phyloP scores from a whole-genome alignment of 2,888 invertebrate genomes.

The Harpagoxenus sublaevis region DNA sequence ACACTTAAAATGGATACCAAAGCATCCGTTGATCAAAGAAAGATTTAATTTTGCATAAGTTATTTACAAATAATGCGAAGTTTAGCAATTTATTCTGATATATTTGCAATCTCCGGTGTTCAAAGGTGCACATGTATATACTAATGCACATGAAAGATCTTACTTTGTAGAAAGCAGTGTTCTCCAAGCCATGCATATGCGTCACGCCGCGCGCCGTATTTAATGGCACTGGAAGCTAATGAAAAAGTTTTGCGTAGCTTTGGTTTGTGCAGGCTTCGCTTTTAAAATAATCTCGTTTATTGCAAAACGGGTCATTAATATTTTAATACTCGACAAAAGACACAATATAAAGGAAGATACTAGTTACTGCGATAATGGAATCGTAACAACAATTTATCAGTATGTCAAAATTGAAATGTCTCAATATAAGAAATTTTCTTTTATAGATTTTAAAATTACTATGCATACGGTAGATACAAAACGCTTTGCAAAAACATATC shows the following conservation, averaged over 20 bases:
- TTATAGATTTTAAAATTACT: slow-evolving; percentile 7
- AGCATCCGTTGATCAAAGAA: not conserved
- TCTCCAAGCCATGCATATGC: not conserved
- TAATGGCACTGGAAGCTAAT: slow-evolving; percentile 16
- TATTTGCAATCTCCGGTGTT: not conserved
- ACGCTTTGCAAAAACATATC: not conserved
- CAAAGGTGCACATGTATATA: not conserved
- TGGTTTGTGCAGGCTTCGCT: not conserved
- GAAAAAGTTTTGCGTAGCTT: slow-evolving; percentile 23
- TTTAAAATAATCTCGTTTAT: slow-evolving; percentile 29
- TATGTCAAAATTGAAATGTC: not conserved
- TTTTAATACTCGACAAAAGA: not conserved
- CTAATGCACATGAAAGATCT: not conserved
- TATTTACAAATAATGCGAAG: not conserved
- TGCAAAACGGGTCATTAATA: not conserved
- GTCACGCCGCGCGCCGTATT: slow-evolving; percentile 2
- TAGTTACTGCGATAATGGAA: not conserved
- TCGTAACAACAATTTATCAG: not conserved
- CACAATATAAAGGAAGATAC: not conserved
- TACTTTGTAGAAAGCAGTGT: not conserved
- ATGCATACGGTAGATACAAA: not conserved
- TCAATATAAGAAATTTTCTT: not conserved
- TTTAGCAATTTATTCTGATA: not conserved
- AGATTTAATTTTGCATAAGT: not conserved
- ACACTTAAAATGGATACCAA: not conserved